These are phyloP conservation scores for Gorsachius goisagi DNA, from an alignment of 2,113 vertebrate species.

Conservation along the genomic window DNA sequence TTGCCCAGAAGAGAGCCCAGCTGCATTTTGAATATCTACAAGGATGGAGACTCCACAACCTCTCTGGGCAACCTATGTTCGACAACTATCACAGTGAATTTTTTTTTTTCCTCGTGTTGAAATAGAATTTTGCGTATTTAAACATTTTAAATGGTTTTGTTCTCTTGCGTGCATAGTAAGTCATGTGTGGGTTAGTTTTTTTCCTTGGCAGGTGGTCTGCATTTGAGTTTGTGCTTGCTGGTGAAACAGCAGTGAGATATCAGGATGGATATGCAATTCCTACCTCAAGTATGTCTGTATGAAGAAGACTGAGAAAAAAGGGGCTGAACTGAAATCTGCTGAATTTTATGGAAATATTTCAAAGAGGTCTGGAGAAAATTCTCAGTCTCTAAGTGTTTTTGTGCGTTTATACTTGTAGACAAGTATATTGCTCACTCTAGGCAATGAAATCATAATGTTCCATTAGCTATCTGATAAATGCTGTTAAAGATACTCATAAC, in stretches of 20 bases:
- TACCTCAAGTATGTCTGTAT: background rate
- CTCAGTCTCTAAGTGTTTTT: background rate
- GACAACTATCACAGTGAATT: too few relatives aligned
- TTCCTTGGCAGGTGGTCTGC: background rate
- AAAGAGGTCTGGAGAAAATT: background rate
- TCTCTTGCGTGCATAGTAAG: background rate
- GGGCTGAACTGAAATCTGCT: background rate
- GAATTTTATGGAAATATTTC: background rate
- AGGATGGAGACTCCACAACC: background rate
- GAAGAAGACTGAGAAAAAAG: background rate
- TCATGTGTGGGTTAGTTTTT: background rate
- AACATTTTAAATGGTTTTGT: background rate
- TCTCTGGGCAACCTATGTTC: background rate
- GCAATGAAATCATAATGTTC: constrained; percentile 1
- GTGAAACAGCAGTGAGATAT: background rate
- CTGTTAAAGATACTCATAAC: background rate
- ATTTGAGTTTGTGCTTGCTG: background rate
- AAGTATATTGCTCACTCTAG: background rate
- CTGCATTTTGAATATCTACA: background rate
- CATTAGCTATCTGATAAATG: background rate
- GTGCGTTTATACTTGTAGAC: background rate
- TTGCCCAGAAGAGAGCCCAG: background rate
- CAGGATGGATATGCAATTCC: background rate
- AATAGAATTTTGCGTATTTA: background rate
- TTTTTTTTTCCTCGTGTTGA: background rate